Percentiles rank a stretch among this genome's conserved stretches.
Conservation (phyloP, 2,797 vertebrate species). For the Cebuella pygmaea region DNA sequence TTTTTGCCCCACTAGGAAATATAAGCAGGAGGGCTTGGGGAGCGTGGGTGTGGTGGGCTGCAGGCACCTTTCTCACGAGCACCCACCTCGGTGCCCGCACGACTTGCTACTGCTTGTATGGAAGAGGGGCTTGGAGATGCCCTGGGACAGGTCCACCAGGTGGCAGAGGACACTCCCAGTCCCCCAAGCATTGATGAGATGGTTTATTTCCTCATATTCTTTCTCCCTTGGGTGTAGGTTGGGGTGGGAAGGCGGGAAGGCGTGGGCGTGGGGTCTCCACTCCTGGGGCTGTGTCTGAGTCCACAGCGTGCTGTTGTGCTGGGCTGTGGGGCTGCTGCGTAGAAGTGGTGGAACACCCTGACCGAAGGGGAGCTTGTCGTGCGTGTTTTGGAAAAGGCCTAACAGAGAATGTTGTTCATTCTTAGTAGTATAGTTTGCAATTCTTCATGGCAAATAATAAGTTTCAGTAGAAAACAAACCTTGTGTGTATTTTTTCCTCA, state of each 20-base stretch:
- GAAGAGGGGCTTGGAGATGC: not conserved
- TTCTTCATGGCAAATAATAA: slow-evolving; percentile 73
- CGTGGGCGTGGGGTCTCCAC: slow-evolving; percentile 71
- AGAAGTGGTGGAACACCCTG: not conserved
- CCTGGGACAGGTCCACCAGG: not conserved
- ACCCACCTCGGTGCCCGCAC: not conserved
- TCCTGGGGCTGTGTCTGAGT: not conserved
- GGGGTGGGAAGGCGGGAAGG: slow-evolving; percentile 61
- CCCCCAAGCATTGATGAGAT: not conserved
- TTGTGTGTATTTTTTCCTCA: not conserved
- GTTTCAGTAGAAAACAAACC: slow-evolving; percentile 69
- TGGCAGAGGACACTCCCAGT: not conserved
- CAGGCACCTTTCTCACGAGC: not conserved
- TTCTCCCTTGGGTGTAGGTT: slow-evolving; percentile 49
- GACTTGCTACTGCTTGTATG: not conserved
- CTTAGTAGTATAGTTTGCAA: slow-evolving; percentile 46
- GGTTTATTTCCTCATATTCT: slow-evolving; percentile 35
- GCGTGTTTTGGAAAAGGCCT: not conserved
- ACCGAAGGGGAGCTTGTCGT: not conserved
- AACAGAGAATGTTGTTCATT: not conserved
- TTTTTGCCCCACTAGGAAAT: not conserved
- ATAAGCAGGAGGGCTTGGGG: not conserved
- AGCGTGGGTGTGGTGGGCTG: not conserved
- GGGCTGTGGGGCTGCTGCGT: not conserved
- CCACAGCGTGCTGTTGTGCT: not conserved